These are phyloP conservation scores for Gortyna flavago DNA, from an alignment of 2,888 invertebrate genomes.

Conservation along the genomic window DNA sequence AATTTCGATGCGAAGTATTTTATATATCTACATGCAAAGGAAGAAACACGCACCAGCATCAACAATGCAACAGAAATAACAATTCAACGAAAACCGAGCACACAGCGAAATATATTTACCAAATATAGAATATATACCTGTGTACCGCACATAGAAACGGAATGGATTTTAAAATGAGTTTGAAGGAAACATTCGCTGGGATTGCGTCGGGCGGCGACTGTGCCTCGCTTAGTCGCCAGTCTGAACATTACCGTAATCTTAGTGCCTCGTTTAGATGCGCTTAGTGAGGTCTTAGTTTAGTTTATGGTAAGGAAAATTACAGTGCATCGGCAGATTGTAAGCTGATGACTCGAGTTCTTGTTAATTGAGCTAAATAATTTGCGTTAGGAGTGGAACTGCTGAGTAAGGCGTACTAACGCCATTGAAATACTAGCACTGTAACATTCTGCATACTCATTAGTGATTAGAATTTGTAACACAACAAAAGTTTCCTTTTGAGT, in stretches of 20 bases:
- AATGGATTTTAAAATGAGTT: constrained; percentile 76
- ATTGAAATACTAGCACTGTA: neutral
- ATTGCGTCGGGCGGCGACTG: constrained; percentile 18
- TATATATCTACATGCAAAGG: too few species aligned
- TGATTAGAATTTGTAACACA: neutral
- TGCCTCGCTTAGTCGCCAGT: constrained; percentile 26
- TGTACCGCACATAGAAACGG: constrained; percentile 65
- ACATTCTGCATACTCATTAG: neutral
- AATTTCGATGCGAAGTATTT: neutral
- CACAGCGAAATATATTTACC: constrained; percentile 43
- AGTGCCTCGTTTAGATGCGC: constrained; percentile 31
- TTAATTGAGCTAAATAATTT: constrained; percentile 3
- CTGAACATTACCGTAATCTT: constrained; percentile 54
- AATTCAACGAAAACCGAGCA: constrained; percentile 19
- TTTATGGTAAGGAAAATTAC: constrained; percentile 28
- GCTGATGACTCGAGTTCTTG: constrained; percentile 4
- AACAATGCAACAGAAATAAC: constrained; percentile 35
- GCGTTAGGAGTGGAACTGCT: neutral
- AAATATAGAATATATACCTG: constrained; percentile 29
- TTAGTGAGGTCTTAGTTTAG: constrained; percentile 27
- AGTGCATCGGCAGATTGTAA: constrained; percentile 21
- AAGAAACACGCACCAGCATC: neutral
- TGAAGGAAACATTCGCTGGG: constrained; percentile 58
- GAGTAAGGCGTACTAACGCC: neutral
- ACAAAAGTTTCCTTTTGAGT: neutral